These are phyloP conservation scores for Tiliacea aurago DNA, from an alignment of 2,888 invertebrate species.

Conservation along the genomic window DNA sequence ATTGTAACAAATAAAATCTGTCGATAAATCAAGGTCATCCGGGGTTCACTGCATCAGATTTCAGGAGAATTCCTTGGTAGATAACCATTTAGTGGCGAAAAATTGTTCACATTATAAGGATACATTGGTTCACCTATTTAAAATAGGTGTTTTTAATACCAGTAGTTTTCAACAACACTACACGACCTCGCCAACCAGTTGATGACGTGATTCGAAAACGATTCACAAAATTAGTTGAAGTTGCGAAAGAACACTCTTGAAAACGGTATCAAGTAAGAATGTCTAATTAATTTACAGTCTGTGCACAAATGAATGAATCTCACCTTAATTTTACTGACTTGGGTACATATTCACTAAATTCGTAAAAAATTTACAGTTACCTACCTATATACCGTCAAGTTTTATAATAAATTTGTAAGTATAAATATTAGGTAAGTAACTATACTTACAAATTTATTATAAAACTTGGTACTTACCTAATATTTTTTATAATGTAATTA, in stretches of 20 bases:
- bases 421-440: no score
- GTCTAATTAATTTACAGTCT: slow-evolving; percentile 38
- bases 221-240: slow-evolving; percentile 61
- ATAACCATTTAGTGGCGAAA: background rate
- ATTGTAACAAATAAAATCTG: slow-evolving; percentile 1
- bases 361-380: slow-evolving; percentile 1
- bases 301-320: slow-evolving; percentile 29
- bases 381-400: background rate
- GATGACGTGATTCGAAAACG: slow-evolving; percentile 69
- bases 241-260: slow-evolving; percentile 67
- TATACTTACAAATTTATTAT: no score
- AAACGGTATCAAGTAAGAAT: slow-evolving; percentile 23
- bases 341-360: background rate
- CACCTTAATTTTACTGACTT: slow-evolving; percentile 8
- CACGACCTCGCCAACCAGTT: slow-evolving; percentile 47
- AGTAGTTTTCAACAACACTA: slow-evolving; percentile 25
- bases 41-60: background rate
- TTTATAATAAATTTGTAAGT: background rate
- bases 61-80: background rate
- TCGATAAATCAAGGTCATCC: background rate
- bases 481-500: background rate
- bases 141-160: slow-evolving; percentile 16
- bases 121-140: background rate
- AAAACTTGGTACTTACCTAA: background rate
- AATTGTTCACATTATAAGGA: background rate